phyloP scores from a whole-genome alignment of 2,797 vertebrate genomes.

The Chloroceryle inda region DNA sequence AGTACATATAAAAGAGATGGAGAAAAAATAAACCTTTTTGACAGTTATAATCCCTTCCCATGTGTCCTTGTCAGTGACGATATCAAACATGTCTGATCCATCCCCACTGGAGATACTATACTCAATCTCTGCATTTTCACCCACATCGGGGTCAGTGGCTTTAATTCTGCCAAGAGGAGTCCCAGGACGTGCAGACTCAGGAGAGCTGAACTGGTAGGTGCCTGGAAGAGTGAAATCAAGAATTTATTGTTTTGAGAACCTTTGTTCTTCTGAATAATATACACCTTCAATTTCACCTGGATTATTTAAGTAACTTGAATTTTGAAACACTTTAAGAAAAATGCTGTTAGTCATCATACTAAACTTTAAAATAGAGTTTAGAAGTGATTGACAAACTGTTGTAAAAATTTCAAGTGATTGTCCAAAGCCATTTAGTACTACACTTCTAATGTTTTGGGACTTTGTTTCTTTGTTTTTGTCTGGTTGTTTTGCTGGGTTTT shows the following conservation, averaged over 20 bases:
- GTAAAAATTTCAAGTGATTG: not conserved
- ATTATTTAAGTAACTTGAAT: not conserved
- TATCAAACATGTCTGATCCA: constrained; percentile 89
- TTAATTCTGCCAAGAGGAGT: constrained; percentile 92
- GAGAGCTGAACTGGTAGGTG: constrained; percentile 90
- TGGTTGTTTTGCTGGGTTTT: too few species aligned
- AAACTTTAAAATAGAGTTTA: not conserved
- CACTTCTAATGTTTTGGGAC: not conserved
- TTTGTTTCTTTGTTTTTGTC: too few species aligned
- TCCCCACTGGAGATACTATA: constrained; percentile 90
- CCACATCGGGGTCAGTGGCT: constrained; percentile 92
- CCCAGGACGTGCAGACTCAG: constrained; percentile 90
- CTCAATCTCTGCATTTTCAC: constrained; percentile 91
- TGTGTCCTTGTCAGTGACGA: constrained; percentile 91
- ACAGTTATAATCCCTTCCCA: constrained; percentile 95
- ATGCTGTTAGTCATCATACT: not conserved
- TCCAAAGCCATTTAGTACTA: not conserved
- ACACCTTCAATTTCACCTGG: not conserved
- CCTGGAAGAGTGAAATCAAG: constrained; percentile 80
- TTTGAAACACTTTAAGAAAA: not conserved
- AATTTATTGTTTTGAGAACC: not conserved
- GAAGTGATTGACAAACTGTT: not conserved
- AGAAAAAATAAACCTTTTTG: constrained; percentile 88
- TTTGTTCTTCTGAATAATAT: constrained; percentile 1
- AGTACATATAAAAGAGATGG: constrained; percentile 60